Evolutionary conservation across 2,797 vertebrate species (phyloP).

Genomic region (Anomalospiza imberbis): DNA sequence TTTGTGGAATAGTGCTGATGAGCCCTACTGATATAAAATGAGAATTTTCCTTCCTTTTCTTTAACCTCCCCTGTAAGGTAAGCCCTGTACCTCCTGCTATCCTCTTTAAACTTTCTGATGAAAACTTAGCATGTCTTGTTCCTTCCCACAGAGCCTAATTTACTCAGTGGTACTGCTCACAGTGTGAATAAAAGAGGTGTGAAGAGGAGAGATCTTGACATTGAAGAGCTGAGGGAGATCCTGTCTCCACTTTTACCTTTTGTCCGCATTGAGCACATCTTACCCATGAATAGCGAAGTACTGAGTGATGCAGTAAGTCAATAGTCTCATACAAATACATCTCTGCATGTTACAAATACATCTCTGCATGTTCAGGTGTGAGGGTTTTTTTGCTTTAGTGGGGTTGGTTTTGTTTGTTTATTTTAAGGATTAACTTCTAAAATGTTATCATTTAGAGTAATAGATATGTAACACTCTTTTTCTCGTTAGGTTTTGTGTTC

Average conservation of each 20-base stretch:
- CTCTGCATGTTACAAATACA: background rate
- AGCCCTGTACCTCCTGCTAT: background rate
- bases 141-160: constrained; percentile 87
- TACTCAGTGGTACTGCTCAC: constrained; percentile 96
- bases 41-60: background rate
- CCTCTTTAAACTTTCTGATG: background rate
- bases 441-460: background rate
- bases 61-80: background rate
- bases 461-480: background rate
- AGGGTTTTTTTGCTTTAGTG: background rate
- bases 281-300: constrained; percentile 91
- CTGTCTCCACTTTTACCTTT: constrained; percentile 91
- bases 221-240: constrained; percentile 95
- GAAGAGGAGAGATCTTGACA: constrained; percentile 93
- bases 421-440: background rate
- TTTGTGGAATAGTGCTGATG: background rate
- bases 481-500: background rate
- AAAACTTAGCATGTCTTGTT: background rate
- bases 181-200: constrained; percentile 98
- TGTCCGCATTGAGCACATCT: constrained; percentile 93
- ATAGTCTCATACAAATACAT: background rate
- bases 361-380: background rate
- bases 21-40: background rate
- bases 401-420: background rate
- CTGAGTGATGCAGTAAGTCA: constrained; percentile 84